Conservation (phyloP, 2,113 vertebrate genomes). For the Danio rerio region DNA sequence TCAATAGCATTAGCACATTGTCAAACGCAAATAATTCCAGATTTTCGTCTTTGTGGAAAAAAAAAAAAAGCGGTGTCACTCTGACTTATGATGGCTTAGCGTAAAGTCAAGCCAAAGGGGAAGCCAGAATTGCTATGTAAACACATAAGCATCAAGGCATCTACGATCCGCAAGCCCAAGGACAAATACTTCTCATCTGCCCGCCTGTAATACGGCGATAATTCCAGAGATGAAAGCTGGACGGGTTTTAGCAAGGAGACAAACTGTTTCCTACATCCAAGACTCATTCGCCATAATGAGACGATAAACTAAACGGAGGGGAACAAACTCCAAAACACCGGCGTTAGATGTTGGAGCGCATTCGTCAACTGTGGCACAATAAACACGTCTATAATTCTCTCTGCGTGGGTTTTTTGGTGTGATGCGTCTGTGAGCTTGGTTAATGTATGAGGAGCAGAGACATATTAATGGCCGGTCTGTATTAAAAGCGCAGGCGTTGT, state of each 20-base stretch:
- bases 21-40: constrained; percentile 48
- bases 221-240: constrained; percentile 57
- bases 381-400: constrained; percentile 49
- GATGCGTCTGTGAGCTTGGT: constrained; percentile 16
- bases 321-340: constrained; percentile 46
- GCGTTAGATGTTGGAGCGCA: constrained; percentile 47
- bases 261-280: constrained; percentile 29
- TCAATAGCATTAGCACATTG: constrained; percentile 36
- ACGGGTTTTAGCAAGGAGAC: constrained; percentile 18
- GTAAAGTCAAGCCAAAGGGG: constrained; percentile 7
- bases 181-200: constrained; percentile 59
- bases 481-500: constrained; percentile 58
- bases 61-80: constrained; percentile 36
- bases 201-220: constrained; percentile 46
- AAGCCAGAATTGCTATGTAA: constrained; percentile 36
- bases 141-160: constrained; percentile 51
- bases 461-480: constrained; percentile 51
- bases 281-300: not conserved
- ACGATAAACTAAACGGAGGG: constrained; percentile 49
- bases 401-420: constrained; percentile 35
- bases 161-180: constrained; percentile 56
- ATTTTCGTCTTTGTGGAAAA: not conserved
- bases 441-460: constrained; percentile 12
- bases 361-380: constrained; percentile 42
- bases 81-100: constrained; percentile 29